Evolutionary conservation across 2,797 vertebrate genomes (phyloP), one percentile per base, ranked within the genome.

Genomic region (Vespertilio murinus): DNA sequence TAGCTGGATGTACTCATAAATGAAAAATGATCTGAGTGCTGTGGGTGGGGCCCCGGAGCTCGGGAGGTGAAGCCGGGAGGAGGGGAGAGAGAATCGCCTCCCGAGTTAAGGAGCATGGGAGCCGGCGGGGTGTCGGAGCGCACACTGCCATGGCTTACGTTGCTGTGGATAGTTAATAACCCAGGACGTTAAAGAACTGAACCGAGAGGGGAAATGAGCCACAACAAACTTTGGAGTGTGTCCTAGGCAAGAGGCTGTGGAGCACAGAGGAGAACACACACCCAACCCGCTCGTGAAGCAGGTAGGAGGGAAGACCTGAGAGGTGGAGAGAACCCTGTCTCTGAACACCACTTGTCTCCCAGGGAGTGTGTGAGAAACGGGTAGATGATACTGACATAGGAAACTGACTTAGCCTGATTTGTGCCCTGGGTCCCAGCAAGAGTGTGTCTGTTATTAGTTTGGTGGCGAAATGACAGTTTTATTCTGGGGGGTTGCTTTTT

Each of bases 1-100:
- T 90, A 96, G 96, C 94, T 96, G 96, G 86, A 94, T 90, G 90
- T 82, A 78, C 82, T 97, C 96, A 88, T 94, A 97, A 94, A 96
- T 96, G 96, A 96, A 95, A 96, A 96, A 93, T 91, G 91, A 94
- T 97, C 94, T 67, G 88, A 82, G 91, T 87, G 93, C 86, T 71
- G 84, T 92, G 96, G 96, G 97, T 96, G 98, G 97, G 96, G 97
- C 96, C 2, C 70, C 0, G 0, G 2, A 71, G 77, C 96, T 64
- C 79, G 30, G 90, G 80, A 97, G 96, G 96, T 96, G 90, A 95
- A 83, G 96, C 86, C 0, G 61, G 64, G 86, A 81, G 56, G 90
- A 78, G 25, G 28, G 35, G 61, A 30, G 30, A 78, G 85, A 80
- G 93, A 75, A 67, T 87, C 9, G 0, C 40, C 45, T 77, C 75